Conservation (phyloP, 2,113 vertebrate species). For the Pterocles orientalis region DNA sequence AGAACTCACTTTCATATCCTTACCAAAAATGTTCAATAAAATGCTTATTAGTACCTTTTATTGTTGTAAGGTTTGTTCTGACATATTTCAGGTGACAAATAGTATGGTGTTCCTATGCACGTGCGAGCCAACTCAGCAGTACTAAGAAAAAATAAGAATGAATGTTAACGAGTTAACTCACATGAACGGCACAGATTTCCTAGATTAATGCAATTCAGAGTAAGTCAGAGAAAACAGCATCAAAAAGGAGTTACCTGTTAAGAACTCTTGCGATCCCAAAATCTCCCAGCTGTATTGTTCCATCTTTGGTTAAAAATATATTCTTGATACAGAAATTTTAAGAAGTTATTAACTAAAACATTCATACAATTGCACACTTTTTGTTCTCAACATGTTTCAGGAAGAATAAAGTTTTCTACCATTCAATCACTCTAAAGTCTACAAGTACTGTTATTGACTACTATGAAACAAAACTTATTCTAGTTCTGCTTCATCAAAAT, state of each 20-base stretch:
- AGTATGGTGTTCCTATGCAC: slow-evolving; percentile 97
- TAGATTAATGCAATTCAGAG: not conserved
- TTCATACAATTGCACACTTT: not conserved
- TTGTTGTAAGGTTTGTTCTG: slow-evolving; percentile 99
- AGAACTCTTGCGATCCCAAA: slow-evolving; percentile 98
- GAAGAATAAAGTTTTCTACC: not conserved
- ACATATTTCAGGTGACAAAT: slow-evolving; percentile 97
- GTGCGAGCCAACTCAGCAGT: slow-evolving; percentile 94
- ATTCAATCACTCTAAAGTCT: not conserved
- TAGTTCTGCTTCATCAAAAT: not conserved
- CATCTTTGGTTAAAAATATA: slow-evolving; percentile 98
- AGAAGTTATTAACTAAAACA: slow-evolving; percentile 56
- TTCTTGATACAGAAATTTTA: slow-evolving; percentile 77
- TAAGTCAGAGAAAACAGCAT: not conserved
- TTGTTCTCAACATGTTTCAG: not conserved
- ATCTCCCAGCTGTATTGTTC: slow-evolving; percentile 94
- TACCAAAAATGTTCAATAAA: not conserved
- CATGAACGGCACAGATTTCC: not conserved
- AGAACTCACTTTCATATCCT: not conserved
- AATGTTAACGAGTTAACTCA: not conserved
- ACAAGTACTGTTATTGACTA: not conserved
- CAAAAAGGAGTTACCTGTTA: slow-evolving; percentile 83
- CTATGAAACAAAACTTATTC: not conserved
- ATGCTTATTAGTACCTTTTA: slow-evolving; percentile 85
- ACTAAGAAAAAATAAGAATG: slow-evolving; percentile 71